Conservation (phyloP, 1,140 invertebrate genomes). For the Pomacea maculata region DNA sequence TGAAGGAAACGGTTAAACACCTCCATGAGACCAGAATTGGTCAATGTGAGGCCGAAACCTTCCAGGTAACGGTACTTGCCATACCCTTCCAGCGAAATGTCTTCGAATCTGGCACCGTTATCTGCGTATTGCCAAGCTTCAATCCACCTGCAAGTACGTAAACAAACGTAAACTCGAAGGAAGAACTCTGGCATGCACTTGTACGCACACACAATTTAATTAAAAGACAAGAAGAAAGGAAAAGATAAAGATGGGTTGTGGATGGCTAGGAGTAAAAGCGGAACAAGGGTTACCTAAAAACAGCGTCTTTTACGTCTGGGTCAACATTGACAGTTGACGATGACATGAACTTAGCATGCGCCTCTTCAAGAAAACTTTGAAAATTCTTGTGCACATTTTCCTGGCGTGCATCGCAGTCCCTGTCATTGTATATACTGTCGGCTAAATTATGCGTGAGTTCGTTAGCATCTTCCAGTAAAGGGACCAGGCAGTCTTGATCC, state of each 20-base stretch:
- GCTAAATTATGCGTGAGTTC: not conserved
- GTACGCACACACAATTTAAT: not conserved
- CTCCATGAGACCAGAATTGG: conserved; percentile 13
- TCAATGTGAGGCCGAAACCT: conserved; percentile 14
- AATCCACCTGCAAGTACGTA: conserved; percentile 6
- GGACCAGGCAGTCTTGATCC: not conserved
- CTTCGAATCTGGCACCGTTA: conserved; percentile 6
- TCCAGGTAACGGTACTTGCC: conserved; percentile 15
- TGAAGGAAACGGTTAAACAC: conserved; percentile 5
- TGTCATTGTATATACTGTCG: conserved; percentile 4
- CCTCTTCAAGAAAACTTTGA: no score
- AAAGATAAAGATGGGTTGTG: not conserved
- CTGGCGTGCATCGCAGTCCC: no score
- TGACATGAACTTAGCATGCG: no score
- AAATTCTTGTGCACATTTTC: no score
- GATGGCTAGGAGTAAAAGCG: not conserved
- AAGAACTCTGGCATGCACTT: not conserved
- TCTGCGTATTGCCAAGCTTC: conserved; percentile 16
- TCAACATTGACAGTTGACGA: no score
- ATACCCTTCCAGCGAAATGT: conserved; percentile 10
- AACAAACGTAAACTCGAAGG: not conserved
- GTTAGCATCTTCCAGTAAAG: not conserved
- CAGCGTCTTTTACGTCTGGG: not conserved
- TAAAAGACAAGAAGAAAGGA: not conserved
- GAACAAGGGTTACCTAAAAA: conserved; percentile 6